These are phyloP conservation scores for Tolypeutes matacus DNA, from an alignment of 2,797 vertebrate genomes.

Conservation along the genomic window DNA sequence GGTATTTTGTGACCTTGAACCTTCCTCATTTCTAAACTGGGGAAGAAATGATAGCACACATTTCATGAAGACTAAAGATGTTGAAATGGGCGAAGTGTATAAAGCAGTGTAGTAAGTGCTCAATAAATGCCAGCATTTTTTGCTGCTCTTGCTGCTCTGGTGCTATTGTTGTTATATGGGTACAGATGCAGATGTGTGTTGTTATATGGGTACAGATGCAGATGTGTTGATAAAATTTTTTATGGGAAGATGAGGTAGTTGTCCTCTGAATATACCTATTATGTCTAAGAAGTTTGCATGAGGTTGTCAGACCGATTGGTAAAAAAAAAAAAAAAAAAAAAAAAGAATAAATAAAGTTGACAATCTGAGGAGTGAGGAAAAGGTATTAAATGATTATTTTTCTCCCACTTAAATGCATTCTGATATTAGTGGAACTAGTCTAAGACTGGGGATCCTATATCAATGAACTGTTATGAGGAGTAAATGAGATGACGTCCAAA, in stretches of 20 bases:
- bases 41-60: not conserved
- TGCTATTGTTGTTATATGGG: too few species aligned
- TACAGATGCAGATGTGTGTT: too few species aligned
- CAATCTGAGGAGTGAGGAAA: not conserved
- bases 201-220: not conserved
- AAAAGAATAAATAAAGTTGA: too few species aligned
- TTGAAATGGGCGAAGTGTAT: not conserved
- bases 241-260: not conserved
- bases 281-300: not conserved
- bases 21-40: not conserved
- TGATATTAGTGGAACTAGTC: not conserved
- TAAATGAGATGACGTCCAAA: conserved; percentile 18
- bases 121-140: not conserved
- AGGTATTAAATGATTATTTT: conserved; percentile 12
- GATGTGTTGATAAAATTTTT: not conserved
- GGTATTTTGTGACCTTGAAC: not conserved
- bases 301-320: not conserved
- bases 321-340: too few species aligned
- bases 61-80: not conserved
- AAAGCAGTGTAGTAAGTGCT: not conserved
- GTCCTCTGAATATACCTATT: not conserved
- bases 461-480: not conserved
- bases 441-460: not conserved
- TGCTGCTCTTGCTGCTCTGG: not conserved
- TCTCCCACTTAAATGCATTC: not conserved